A percentile compares a stretch with the other conserved stretches of the same genome.
Evolutionary conservation across 2,888 invertebrate species (phyloP).

Genomic region (Ctena decussata): DNA sequence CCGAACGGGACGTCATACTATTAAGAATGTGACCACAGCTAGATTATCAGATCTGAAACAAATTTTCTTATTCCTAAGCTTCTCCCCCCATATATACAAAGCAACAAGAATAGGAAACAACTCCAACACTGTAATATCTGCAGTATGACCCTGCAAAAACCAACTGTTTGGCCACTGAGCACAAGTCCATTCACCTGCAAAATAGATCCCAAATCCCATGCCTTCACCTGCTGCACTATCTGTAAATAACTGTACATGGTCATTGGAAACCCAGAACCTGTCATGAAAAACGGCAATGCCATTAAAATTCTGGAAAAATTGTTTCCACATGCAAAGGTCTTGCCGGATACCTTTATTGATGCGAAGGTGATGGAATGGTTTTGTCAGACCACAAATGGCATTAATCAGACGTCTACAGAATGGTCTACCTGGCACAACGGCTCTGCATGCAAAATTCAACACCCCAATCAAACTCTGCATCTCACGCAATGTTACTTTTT

Average conservation of each 20-base stretch:
- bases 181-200: constrained; percentile 3
- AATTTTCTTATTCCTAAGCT: constrained; percentile 15
- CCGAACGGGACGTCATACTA: too few species aligned
- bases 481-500: constrained; percentile 4
- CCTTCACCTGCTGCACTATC: background rate
- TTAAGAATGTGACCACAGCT: constrained; percentile 11
- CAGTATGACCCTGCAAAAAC: constrained; percentile 4
- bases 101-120: constrained; percentile 22
- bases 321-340: background rate
- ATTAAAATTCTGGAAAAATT: background rate
- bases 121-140: constrained; percentile 23
- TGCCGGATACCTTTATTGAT: background rate
- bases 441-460: constrained; percentile 20
- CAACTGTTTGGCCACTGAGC: background rate
- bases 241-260: background rate
- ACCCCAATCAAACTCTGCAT: constrained; percentile 29
- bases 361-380: background rate
- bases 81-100: constrained; percentile 14
- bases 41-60: constrained; percentile 33
- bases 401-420: constrained; percentile 31
- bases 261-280: background rate
- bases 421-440: constrained; percentile 19
- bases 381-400: too few species aligned
- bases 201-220: constrained; percentile 15
- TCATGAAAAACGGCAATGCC: constrained; percentile 16